These are phyloP conservation scores for Lutraria lutraria DNA, from an alignment of 2,888 invertebrate species.

Conservation along the genomic window DNA sequence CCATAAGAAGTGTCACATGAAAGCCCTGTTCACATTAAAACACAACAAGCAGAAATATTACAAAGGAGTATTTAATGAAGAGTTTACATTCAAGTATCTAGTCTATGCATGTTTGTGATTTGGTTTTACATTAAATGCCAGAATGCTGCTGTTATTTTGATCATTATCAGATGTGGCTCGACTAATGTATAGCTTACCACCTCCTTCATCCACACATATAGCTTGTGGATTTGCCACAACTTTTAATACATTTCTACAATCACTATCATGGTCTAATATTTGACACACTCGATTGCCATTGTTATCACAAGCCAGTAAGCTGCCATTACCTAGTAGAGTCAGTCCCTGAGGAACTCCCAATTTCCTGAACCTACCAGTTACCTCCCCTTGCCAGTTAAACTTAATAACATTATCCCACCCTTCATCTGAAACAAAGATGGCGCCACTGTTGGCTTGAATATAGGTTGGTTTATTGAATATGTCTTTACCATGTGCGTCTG, in stretches of 20 bases:
- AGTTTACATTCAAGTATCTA: no score
- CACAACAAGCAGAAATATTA: no score
- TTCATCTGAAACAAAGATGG: background rate
- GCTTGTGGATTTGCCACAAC: background rate
- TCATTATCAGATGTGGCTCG: background rate
- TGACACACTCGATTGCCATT: background rate
- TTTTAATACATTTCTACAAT: background rate
- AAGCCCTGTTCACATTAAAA: no score
- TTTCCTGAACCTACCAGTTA: background rate
- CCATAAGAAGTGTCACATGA: no score
- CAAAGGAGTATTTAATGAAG: no score
- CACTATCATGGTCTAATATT: background rate
- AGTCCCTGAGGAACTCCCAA: background rate
- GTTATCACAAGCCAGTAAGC: background rate
- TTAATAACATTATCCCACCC: background rate
- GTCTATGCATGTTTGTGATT: no score
- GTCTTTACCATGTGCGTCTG: background rate
- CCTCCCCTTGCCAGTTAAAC: constrained; percentile 23
- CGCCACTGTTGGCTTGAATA: background rate
- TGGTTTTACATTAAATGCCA: no score
- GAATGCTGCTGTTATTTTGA: background rate
- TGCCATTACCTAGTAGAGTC: background rate
- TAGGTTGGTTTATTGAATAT: background rate
- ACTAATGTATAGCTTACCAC: background rate
- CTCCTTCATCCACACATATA: background rate